Evolutionary conservation across 92 coral and sea anemone genomes (phyloP), one percentile per base, ranked within the genome.

Genomic region (Umimayanthus kanabou): DNA sequence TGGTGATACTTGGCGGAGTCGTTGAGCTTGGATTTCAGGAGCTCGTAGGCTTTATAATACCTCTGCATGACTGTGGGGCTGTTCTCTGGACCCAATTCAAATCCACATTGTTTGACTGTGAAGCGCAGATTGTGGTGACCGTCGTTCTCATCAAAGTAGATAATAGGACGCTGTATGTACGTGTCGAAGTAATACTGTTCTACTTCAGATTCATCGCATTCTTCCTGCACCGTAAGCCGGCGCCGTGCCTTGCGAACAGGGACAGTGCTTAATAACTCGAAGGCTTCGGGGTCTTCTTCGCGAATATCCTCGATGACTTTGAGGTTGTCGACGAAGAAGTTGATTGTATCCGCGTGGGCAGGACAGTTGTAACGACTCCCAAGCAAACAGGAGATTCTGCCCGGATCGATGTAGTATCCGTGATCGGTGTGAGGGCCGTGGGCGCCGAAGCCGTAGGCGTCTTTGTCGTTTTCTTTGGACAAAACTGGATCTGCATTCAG

Each of bases 301-400:
- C 85, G 85, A 9, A 88, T 71, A 16, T 88, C 88, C 22, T 82
- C 88, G 5, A 88, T 88, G 4, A 88, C 91, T 37, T 81, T 72
- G 18, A 88, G 81, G 57, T 53, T 81, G 58, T 88, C 91, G 30
- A 88, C 88, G 23, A 69, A 72, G 80, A 43, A 42, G 72, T 69
- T 88, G 39, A 37, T 26, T 8, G 89, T 85, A 66, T 85, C 89
- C 5, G 45, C 45, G 61, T 73, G 40, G 3, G 16, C 82, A 15
- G 89, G 89, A 57, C 85, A 84, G 15, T 9, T 23, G 30, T 79
- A 88, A 5, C 71, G 47, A 55, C 65, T 82, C 47, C 80, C 80
- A 18, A 76, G 80, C 43, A 76, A 29, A 53, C 80, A 76, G 80
- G 42, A 20, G 47, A 76, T 76, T 53, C 47, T 76, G 39, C 40